A percentile compares a stretch with the other conserved stretches of the same genome.
These are phyloP conservation scores for Taxidea taxus DNA, from an alignment of 2,113 vertebrate genomes.

Conservation along the genomic window DNA sequence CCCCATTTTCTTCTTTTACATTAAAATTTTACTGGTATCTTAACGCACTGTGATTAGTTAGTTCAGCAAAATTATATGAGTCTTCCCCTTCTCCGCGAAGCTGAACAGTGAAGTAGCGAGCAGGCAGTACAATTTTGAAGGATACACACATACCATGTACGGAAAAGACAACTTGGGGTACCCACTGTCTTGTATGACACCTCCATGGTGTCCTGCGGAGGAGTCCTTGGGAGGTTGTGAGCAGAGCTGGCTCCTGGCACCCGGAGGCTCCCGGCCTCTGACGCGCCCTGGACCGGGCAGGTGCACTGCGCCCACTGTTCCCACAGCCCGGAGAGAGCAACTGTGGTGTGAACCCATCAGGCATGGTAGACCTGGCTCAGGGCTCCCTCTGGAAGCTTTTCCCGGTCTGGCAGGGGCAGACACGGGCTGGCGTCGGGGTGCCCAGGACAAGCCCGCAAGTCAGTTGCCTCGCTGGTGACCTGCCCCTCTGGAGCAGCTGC, in stretches of 20 bases:
- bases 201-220: neutral
- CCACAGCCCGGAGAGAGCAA: neutral
- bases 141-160: neutral
- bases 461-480: neutral
- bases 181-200: neutral
- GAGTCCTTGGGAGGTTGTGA: rapidly evolving
- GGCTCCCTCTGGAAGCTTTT: neutral
- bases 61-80: neutral
- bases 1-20: neutral
- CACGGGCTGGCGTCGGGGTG: neutral
- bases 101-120: neutral
- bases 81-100: neutral
- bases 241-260: neutral
- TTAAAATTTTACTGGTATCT: neutral
- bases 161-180: too few relatives aligned
- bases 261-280: neutral
- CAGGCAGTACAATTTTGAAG: neutral
- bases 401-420: neutral
- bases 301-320: rapidly evolving
- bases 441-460: rapidly evolving
- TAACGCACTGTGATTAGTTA: neutral
- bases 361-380: rapidly evolving
- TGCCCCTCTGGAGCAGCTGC: neutral
- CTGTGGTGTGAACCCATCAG: neutral
- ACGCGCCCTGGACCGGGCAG: neutral